Percentiles rank a stretch among this genome's conserved stretches.
Conservation (phyloP, 2,797 vertebrate species). For the Centroberyx gerrardi region DNA sequence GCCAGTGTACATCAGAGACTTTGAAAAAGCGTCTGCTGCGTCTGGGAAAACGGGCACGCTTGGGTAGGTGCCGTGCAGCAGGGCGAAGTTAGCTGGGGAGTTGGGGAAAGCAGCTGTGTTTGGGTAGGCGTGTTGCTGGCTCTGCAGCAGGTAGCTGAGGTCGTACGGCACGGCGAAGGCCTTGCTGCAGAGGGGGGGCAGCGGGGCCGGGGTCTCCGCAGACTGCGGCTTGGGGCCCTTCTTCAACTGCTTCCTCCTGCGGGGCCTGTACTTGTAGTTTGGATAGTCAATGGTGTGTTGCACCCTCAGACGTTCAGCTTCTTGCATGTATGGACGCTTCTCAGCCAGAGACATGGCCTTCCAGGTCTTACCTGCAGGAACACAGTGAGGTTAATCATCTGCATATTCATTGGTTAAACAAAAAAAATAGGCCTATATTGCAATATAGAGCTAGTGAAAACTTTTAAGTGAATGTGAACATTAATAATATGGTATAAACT, state of each 20-base stretch:
- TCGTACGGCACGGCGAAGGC: slow-evolving; percentile 79
- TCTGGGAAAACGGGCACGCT: slow-evolving; percentile 34
- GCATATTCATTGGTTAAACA: not conserved
- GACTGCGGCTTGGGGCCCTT: slow-evolving; percentile 79
- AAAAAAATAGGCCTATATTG: too few species aligned
- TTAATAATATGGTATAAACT: too few species aligned
- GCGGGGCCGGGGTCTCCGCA: slow-evolving; percentile 52
- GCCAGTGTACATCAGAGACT: slow-evolving; percentile 56
- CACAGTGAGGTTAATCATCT: slow-evolving; percentile 14
- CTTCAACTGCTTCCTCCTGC: slow-evolving; percentile 94
- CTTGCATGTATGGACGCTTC: slow-evolving; percentile 97
- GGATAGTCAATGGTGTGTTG: slow-evolving; percentile 98
- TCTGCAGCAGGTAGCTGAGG: slow-evolving; percentile 85
- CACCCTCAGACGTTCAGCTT: slow-evolving; percentile 94
- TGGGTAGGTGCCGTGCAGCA: slow-evolving; percentile 41
- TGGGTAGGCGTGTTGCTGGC: slow-evolving; percentile 76
- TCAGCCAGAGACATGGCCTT: slow-evolving; percentile 93
- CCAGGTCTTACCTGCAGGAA: slow-evolving; percentile 90
- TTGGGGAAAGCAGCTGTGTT: slow-evolving; percentile 45
- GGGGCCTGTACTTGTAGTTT: slow-evolving; percentile 96
- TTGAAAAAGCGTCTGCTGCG: slow-evolving; percentile 32
- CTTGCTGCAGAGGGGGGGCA: slow-evolving; percentile 75
- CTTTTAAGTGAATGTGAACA: too few species aligned
- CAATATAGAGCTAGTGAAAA: too few species aligned
- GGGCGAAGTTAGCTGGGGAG: slow-evolving; percentile 17